A percentile compares a stretch with the other conserved stretches of the same genome.
phyloP scores from a whole-genome alignment of 1,140 invertebrate species.

The Drosophila varians region DNA sequence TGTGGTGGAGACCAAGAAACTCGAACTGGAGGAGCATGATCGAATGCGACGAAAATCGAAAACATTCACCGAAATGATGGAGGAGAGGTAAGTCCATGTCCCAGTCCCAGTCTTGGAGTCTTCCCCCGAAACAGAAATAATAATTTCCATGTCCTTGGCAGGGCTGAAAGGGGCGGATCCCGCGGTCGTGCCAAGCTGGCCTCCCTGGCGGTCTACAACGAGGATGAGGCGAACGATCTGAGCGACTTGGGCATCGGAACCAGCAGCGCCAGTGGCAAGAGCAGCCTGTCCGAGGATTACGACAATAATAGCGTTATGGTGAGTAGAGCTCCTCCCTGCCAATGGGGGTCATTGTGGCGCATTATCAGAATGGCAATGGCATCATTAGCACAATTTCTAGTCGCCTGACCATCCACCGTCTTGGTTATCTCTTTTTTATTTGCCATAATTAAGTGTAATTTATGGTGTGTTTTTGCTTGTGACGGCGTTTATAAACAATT shows the following conservation, averaged over 20 bases:
- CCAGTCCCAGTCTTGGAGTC: not conserved
- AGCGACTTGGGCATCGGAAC: conserved; percentile 92
- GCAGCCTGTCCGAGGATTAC: conserved; percentile 89
- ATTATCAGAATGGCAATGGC: conserved; percentile 5
- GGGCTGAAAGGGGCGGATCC: conserved; percentile 85
- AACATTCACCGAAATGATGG: conserved; percentile 97
- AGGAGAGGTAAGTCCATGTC: conserved; percentile 89
- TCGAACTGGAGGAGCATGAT: conserved; percentile 91
- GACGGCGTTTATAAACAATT: conserved; percentile 62
- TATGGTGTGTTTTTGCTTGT: conserved; percentile 17
- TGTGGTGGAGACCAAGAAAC: conserved; percentile 94
- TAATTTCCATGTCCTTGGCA: conserved; percentile 37
- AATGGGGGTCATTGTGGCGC: conserved; percentile 18
- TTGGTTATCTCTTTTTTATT: not conserved
- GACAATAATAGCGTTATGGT: conserved; percentile 89
- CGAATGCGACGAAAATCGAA: conserved; percentile 90
- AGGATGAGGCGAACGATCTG: conserved; percentile 92
- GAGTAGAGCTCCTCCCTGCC: conserved; percentile 71
- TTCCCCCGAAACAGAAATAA: too few relatives aligned
- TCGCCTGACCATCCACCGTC: not conserved
- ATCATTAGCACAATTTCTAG: conserved; percentile 37
- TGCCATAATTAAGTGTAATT: conserved; percentile 26
- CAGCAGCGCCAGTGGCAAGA: conserved; percentile 89
- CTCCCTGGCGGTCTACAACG: conserved; percentile 88
- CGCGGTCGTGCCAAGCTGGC: conserved; percentile 84